Evolutionary conservation across 2,113 vertebrate species (phyloP), one percentile per base, ranked within the genome.

Genomic region (Ancistrus triradiatus): DNA sequence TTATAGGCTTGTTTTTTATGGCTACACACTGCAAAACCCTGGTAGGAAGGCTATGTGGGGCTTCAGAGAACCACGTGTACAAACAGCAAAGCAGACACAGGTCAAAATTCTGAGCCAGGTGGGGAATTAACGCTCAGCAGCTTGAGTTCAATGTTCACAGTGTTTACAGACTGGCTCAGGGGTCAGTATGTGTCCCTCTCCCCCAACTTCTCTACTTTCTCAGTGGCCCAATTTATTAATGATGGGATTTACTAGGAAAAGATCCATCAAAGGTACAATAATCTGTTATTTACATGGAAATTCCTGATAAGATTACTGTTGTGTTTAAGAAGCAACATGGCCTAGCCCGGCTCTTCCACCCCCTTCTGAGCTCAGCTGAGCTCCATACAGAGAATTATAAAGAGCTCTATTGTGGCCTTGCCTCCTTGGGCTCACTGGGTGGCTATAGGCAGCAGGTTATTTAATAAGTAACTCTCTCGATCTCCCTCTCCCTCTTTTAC

Each of bases 301-400:
- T 87, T 87, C 85, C 59, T 83, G 75, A 80, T 79, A 76, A 86
- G 87, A 85, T 87, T 87, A 86, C 59, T 48, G 73, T 75, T 70
- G 62, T 44, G 52, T 48, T 46, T 64, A 68, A 78, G 37, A 66
- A 60, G 66, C 51, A 65, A 31, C 22, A 57, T 21, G 14, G 43
- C 21, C 42, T 37, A 65, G 47, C 55, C 35, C 43, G 5, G 50
- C 61, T 58, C 49, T 59, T 49, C n/a, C 55, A 58, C 44, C 69
- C 43, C 35, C 52, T 64, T 25, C 27, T 28, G 40, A 60, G 40
- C 42, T 9, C 27, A 35, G 59, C 65, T 56, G 53, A 70, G 49
- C 70, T 72, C 66, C 25, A 40, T 64, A 53, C 52, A 52, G 66
- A 17, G 67, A 67, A 70, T 74, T 72, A 74, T 71, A 76, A 78